Evolutionary conservation across 2,797 vertebrate species (phyloP).

Genomic region (Buceros bicornis): DNA sequence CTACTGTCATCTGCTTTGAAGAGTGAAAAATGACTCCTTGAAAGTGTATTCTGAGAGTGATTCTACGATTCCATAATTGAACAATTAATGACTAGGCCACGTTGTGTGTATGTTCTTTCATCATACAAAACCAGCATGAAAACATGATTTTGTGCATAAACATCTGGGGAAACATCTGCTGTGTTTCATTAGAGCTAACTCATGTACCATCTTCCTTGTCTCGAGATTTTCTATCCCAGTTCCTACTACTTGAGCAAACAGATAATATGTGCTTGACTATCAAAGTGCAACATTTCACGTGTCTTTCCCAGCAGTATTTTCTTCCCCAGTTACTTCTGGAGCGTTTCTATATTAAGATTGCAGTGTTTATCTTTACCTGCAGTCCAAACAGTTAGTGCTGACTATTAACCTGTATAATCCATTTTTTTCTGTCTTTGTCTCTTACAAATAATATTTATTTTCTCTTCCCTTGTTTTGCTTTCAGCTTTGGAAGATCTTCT

Average conservation of each 20-base stretch:
- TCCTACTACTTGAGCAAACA: neutral
- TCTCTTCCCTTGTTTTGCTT: neutral
- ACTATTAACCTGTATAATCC: neutral
- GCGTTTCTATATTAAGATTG: neutral
- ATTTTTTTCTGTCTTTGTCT: neutral
- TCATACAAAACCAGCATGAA: neutral
- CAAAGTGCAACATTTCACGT: neutral
- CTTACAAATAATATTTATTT: neutral
- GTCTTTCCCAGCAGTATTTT: neutral
- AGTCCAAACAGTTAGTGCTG: neutral
- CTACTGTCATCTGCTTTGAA: neutral
- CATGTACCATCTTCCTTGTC: neutral
- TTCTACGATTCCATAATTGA: neutral
- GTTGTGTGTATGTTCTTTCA: neutral
- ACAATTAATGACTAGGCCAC: neutral
- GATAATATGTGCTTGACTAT: neutral
- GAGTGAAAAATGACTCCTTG: neutral
- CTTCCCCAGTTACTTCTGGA: neutral
- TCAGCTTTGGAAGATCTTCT: neutral
- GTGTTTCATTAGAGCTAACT: neutral
- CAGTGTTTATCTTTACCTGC: neutral
- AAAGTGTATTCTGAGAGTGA: neutral
- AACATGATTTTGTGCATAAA: neutral
- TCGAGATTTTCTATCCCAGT: neutral
- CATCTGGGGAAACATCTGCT: constrained; percentile 29